A percentile compares a stretch with the other conserved stretches of the same genome.
These are phyloP conservation scores for Hexactinellida sp. DNA, from an alignment of 37 sponge, comb jelly and placozoan species.

Conservation along the genomic window DNA sequence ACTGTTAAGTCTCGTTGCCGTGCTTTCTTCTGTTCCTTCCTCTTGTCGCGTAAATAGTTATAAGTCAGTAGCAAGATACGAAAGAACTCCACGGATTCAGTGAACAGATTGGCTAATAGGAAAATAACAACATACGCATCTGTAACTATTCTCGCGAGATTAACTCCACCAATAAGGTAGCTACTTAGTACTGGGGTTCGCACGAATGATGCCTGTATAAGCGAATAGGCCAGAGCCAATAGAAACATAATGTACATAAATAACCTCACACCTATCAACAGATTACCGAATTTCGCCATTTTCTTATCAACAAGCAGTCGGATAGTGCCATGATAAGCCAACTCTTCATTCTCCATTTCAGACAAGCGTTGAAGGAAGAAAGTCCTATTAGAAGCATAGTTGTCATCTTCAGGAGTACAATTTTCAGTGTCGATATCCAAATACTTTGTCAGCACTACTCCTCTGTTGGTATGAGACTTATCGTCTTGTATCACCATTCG, in stretches of 20 bases:
- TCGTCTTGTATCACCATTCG: neutral
- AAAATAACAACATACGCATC: neutral
- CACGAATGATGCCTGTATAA: neutral
- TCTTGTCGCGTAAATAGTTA: neutral
- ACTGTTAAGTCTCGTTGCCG: neutral
- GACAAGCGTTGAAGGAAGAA: constrained; percentile 13
- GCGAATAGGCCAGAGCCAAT: neutral
- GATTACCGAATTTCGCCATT: neutral
- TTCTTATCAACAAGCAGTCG: neutral
- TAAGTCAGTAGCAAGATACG: neutral
- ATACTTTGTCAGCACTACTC: neutral
- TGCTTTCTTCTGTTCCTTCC: neutral
- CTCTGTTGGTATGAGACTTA: constrained; percentile 3
- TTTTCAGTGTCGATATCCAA: neutral
- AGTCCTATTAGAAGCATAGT: neutral
- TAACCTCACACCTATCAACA: neutral
- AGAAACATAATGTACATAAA: neutral
- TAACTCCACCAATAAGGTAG: neutral
- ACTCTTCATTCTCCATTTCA: neutral
- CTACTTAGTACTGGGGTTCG: neutral
- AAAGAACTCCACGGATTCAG: constrained; percentile 9
- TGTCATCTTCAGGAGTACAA: neutral
- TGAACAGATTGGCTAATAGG: neutral
- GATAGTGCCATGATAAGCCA: neutral
- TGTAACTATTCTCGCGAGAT: neutral